Conservation (phyloP, 2,888 invertebrate genomes). For the Drosophila mercatorum region DNA sequence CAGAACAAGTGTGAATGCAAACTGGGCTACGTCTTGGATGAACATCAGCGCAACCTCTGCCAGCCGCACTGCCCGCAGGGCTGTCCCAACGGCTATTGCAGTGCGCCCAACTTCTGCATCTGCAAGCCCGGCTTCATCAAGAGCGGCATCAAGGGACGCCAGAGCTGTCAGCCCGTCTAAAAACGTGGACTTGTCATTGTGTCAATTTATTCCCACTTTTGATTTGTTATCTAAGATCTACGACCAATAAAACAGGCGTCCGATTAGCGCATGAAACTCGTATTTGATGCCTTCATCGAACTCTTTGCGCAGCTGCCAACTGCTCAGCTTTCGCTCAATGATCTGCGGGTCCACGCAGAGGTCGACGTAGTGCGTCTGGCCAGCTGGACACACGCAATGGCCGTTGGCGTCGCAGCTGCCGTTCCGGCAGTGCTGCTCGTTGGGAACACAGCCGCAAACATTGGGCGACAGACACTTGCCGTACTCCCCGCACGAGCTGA, state of each 20-base stretch:
- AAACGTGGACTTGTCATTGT: background rate
- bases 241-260: slow-evolving; percentile 46
- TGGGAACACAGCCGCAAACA: slow-evolving; percentile 81
- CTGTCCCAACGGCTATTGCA: slow-evolving; percentile 90
- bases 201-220: background rate
- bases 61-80: slow-evolving; percentile 88
- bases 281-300: slow-evolving; percentile 65
- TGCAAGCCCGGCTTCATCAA: slow-evolving; percentile 88
- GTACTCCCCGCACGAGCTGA: slow-evolving; percentile 79
- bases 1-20: slow-evolving; percentile 87
- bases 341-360: slow-evolving; percentile 60
- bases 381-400: slow-evolving; percentile 69
- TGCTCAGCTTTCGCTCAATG: slow-evolving; percentile 51
- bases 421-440: slow-evolving; percentile 65
- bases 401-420: slow-evolving; percentile 75
- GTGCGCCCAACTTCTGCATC: slow-evolving; percentile 90
- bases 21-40: slow-evolving; percentile 85
- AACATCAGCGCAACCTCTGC: slow-evolving; percentile 85
- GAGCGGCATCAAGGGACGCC: slow-evolving; percentile 85
- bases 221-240: slow-evolving; percentile 16
- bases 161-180: slow-evolving; percentile 86
- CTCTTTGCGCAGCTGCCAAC: slow-evolving; percentile 46
- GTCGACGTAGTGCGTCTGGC: slow-evolving; percentile 73
- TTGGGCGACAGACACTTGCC: slow-evolving; percentile 82
- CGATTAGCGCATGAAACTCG: slow-evolving; percentile 80